These are phyloP conservation scores for Thinocorus orbignyianus DNA, from an alignment of 2,113 vertebrate genomes.

Conservation along the genomic window DNA sequence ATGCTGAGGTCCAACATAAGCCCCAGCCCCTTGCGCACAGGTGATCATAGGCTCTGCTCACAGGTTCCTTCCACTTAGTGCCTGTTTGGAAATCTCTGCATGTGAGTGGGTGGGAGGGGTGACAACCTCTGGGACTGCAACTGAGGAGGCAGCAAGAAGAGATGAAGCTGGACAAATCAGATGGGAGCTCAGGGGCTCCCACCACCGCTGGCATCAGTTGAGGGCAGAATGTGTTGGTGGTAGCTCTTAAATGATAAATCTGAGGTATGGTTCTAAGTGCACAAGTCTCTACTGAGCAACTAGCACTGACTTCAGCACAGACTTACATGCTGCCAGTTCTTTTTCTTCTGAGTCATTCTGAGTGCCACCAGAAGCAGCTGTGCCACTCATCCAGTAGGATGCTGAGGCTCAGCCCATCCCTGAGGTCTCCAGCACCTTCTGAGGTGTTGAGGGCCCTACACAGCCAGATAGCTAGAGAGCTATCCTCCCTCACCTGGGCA, in stretches of 20 bases:
- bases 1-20: neutral
- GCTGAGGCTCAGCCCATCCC: neutral
- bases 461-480: neutral
- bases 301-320: neutral
- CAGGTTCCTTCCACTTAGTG: neutral
- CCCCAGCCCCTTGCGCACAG: neutral
- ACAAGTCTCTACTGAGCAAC: neutral
- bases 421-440: neutral
- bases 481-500: neutral
- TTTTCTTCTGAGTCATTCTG: neutral
- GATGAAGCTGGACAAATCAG: fast-evolving
- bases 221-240: neutral
- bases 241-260: neutral
- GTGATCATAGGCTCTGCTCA: neutral
- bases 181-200: neutral
- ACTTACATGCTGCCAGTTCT: neutral
- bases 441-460: fast-evolving
- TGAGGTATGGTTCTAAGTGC: neutral
- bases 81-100: neutral
- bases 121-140: neutral
- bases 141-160: neutral
- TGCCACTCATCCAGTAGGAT: neutral
- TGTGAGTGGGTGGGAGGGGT: neutral
- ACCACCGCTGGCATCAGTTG: fast-evolving
- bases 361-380: neutral